These are phyloP conservation scores for Monochamus saltuarius DNA, from an alignment of 1,140 invertebrate genomes.

Conservation along the genomic window DNA sequence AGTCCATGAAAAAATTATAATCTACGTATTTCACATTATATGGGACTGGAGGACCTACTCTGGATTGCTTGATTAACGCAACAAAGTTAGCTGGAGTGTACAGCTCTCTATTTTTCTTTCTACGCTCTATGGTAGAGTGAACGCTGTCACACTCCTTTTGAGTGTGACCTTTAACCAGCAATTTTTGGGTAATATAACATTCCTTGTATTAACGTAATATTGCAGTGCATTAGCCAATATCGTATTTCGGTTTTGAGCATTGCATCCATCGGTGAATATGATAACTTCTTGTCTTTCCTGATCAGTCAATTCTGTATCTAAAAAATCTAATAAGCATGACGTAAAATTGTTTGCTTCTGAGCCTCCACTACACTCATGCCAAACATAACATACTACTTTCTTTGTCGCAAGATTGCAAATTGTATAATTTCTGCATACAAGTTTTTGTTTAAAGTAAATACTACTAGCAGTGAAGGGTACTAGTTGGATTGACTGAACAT, in stretches of 20 bases:
- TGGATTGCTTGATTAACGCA: no score
- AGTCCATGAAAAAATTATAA: no score
- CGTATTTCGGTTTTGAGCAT: constrained; percentile 12
- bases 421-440: no score
- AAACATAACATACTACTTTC: not conserved
- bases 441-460: no score
- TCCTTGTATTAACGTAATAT: not conserved
- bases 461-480: no score
- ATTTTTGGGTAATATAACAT: not conserved
- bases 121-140: constrained; percentile 1
- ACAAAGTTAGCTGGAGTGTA: no score
- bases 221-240: not conserved
- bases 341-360: not conserved
- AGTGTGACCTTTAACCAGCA: constrained; percentile 2
- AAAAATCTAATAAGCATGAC: not conserved
- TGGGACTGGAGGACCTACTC: no score
- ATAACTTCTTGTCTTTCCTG: not conserved
- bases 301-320: not conserved
- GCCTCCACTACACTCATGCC: constrained; percentile 2
- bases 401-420: not conserved
- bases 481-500: no score
- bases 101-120: no score
- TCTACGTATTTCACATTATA: no score
- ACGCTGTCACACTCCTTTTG: constrained; percentile 9
- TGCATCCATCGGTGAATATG: constrained; percentile 10